Evolutionary conservation across 2,888 invertebrate species (phyloP), one percentile per base, ranked within the genome.

Genomic region (Anthophora plumipes): DNA sequence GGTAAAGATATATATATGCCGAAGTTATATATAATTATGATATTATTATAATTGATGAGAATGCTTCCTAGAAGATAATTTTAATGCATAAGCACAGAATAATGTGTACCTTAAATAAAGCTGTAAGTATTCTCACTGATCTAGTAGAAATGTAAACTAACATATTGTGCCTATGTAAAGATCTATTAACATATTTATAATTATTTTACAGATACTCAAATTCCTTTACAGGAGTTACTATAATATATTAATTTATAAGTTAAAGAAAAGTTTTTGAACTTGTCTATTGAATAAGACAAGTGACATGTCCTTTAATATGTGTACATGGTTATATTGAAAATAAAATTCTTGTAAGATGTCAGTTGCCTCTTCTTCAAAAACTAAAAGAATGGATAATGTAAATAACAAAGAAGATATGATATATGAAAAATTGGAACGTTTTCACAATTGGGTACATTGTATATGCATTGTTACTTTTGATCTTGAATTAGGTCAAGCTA

Each of bases 381-480:
- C 54, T 74, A 85, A 75, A 68, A 81, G 79, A 48, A 31, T 67
- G 46, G 73, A 67, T 67, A 71, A 61, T 74, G 46, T 37, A 60
- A 80, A 75, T 37, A 70, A 39, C 46, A 74, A 77, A 14, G 80
- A 70, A 41, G 78, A 85, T 54, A 63, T 50, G 20, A 79, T 59
- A 5, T 69, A 80, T 12, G 60, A 72, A 48, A 90, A 91, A 84
- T 97, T 97, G 97, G 95, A 96, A 90, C 95, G 95, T 90, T 96
- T 98, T 94, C 96, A 96, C 74, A 97, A 98, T 93, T 99, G 99
- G 99, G 95, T 99, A 85, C 98, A 99, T 93, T 99, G 99, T 92
- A 97, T 99, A 89, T 99, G 99, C 94, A 97, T 99, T 81, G 99
- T 99, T 66, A 99, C 99, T 12, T 99, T 99, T 94, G 99, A 99